phyloP scores from a whole-genome alignment of 2,888 invertebrate species.

The Pharmacophagus antenor region DNA sequence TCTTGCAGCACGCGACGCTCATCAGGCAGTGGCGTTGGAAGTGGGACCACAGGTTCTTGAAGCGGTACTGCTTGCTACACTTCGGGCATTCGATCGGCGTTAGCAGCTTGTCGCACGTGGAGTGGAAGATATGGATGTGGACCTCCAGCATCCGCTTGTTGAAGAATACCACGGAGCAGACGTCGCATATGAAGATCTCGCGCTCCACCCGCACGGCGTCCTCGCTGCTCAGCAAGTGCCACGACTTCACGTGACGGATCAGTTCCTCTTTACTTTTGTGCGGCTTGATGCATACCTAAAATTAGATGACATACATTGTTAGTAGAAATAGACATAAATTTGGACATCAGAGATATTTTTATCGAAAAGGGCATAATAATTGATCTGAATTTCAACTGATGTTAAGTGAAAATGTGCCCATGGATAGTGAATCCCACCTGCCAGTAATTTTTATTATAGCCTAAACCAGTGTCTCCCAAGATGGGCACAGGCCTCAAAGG shows the following conservation, averaged over 20 bases:
- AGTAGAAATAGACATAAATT: not conserved
- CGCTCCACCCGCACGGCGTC: constrained; percentile 46
- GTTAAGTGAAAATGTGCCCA: no score
- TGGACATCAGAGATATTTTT: not conserved
- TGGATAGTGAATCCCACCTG: no score
- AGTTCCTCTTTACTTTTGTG: constrained; percentile 34
- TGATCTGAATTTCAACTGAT: no score
- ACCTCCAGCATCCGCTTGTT: constrained; percentile 48
- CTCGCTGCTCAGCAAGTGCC: constrained; percentile 49
- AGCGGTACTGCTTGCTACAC: constrained; percentile 38
- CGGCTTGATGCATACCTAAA: constrained; percentile 51
- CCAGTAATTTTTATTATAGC: no score
- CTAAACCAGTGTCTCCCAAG: no score
- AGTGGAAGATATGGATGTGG: constrained; percentile 43
- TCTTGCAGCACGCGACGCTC: constrained; percentile 46
- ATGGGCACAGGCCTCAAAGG: no score
- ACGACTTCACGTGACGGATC: constrained; percentile 45
- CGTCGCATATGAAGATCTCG: constrained; percentile 53
- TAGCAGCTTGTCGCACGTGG: not conserved
- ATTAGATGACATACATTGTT: constrained; percentile 19
- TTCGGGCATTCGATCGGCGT: constrained; percentile 41
- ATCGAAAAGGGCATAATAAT: no score
- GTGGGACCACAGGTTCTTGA: constrained; percentile 44
- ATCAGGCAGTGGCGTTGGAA: constrained; percentile 44
- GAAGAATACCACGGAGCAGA: constrained; percentile 53